These are phyloP conservation scores for Illadopsis cleaveri DNA, from an alignment of 2,113 vertebrate species.

Conservation along the genomic window DNA sequence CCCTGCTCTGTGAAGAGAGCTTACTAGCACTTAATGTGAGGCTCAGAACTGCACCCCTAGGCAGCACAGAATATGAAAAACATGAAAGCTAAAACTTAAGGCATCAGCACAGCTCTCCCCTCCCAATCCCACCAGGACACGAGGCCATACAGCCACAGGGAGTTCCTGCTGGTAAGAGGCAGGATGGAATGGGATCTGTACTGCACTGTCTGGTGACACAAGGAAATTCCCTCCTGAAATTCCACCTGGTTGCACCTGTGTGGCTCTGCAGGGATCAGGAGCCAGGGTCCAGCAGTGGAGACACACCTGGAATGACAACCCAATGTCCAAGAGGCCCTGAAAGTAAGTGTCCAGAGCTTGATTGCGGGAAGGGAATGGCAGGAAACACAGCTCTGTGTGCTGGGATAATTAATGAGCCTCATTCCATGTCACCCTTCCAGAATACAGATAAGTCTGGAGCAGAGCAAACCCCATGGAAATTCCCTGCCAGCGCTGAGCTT, in stretches of 20 bases:
- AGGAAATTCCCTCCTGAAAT: background rate
- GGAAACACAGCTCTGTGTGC: background rate
- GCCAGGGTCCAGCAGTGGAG: background rate
- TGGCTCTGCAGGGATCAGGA: background rate
- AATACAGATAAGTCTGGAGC: background rate
- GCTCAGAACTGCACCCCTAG: background rate
- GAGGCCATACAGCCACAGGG: rapidly evolving
- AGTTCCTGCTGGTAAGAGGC: background rate
- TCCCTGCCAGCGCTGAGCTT: rapidly evolving
- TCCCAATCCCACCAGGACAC: rapidly evolving
- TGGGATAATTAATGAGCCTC: background rate
- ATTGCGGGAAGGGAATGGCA: background rate
- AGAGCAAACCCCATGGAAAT: background rate
- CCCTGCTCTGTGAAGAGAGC: background rate
- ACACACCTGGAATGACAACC: background rate
- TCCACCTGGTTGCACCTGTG: background rate
- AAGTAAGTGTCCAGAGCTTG: background rate
- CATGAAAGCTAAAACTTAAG: background rate
- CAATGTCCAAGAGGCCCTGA: background rate
- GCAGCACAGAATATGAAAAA: background rate
- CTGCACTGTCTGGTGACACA: background rate
- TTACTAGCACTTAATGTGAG: background rate
- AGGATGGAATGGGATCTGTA: background rate
- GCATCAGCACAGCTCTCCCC: background rate
- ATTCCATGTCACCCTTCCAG: background rate